Evolutionary conservation across 2,888 invertebrate genomes (phyloP).

Genomic region (Nephrotoma flavescens): DNA sequence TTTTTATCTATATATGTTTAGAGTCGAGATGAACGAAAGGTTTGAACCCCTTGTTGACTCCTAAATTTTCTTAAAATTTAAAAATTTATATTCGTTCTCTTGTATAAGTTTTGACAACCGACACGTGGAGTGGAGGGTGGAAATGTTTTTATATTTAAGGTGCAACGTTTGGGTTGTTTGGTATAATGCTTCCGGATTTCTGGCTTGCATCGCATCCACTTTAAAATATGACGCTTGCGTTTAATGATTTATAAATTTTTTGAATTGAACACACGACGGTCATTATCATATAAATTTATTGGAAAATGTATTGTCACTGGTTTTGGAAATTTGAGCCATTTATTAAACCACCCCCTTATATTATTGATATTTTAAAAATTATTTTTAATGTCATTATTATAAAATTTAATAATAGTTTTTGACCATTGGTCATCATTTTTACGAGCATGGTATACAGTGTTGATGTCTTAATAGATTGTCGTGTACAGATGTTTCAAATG

Average conservation of each 20-base stretch:
- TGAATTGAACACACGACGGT: background rate
- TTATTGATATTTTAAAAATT: background rate
- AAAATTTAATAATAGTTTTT: background rate
- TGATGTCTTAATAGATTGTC: background rate
- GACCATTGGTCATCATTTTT: background rate
- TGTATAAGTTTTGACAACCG: background rate
- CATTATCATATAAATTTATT: background rate
- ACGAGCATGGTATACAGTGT: background rate
- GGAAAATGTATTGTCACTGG: background rate
- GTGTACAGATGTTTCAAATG: background rate
- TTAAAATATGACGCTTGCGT: background rate
- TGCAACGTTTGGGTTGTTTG: background rate
- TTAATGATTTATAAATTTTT: background rate
- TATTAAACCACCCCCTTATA: background rate
- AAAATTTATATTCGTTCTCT: background rate
- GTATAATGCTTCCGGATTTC: background rate
- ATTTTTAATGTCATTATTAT: background rate
- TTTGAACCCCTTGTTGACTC: background rate
- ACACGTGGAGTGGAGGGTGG: background rate
- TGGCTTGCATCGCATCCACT: background rate
- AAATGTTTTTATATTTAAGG: background rate
- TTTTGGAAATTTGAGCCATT: background rate
- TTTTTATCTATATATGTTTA: background rate
- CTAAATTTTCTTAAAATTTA: background rate
- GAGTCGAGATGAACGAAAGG: background rate